Conservation (phyloP, 2,797 vertebrate species). For the Sphenopsis melanotis region DNA sequence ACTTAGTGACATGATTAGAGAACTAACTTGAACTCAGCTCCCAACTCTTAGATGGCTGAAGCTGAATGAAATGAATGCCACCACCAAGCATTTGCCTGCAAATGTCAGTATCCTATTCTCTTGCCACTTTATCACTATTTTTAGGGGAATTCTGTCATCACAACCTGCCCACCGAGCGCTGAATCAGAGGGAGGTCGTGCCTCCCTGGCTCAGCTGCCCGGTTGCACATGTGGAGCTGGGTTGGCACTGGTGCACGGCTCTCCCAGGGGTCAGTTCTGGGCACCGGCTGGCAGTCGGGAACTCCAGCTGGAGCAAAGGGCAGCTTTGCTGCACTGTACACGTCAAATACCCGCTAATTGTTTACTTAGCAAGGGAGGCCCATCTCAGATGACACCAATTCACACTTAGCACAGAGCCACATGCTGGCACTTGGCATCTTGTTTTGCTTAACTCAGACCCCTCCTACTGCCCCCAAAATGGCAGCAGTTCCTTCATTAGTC, state of each 20-base stretch:
- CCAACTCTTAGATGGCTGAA: background rate
- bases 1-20: background rate
- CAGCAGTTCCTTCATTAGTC: constrained; percentile 8
- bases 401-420: background rate
- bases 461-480: background rate
- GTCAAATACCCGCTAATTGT: background rate
- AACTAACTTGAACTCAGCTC: background rate
- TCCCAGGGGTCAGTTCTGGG: background rate
- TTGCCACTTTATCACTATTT: background rate
- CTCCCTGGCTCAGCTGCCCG: background rate
- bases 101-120: background rate
- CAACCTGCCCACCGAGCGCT: rapidly evolving
- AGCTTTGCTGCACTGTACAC: background rate
- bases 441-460: background rate
- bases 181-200: background rate
- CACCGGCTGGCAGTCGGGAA: background rate
- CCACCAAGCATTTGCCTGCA: background rate
- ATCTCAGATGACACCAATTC: background rate
- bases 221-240: background rate
- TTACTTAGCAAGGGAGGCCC: background rate
- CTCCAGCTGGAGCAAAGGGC: background rate
- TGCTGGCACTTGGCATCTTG: background rate
- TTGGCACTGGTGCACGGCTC: background rate
- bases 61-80: background rate
- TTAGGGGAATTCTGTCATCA: background rate